These are phyloP conservation scores for Halcyon smyrnensis DNA, from an alignment of 2,797 vertebrate genomes.

Conservation along the genomic window DNA sequence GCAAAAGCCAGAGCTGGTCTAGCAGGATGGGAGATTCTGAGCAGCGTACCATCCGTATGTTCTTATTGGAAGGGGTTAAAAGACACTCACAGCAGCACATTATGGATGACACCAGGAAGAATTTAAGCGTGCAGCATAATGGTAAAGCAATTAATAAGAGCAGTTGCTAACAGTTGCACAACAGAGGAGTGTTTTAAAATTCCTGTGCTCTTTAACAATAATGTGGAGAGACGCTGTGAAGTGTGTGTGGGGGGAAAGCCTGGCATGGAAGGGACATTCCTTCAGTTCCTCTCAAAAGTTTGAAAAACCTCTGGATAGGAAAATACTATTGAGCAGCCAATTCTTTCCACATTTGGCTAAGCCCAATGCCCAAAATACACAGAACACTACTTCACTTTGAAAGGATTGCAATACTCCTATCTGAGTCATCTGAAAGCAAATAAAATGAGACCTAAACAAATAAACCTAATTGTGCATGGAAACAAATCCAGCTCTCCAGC, in stretches of 20 bases:
- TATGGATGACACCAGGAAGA: neutral
- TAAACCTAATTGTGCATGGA: slow-evolving; percentile 80
- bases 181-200: slow-evolving; percentile 57
- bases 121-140: neutral
- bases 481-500: slow-evolving; percentile 76
- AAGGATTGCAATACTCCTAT: slow-evolving; percentile 80
- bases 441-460: slow-evolving; percentile 84
- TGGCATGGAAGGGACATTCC: slow-evolving; percentile 70
- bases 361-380: slow-evolving; percentile 76
- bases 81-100: neutral
- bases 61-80: slow-evolving; percentile 4
- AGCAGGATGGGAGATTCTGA: slow-evolving; percentile 28
- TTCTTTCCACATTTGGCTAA: slow-evolving; percentile 75
- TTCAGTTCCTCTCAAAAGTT: slow-evolving; percentile 79
- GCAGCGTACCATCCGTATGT: neutral
- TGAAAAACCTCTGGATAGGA: slow-evolving; percentile 78
- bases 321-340: slow-evolving; percentile 79
- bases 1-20: neutral
- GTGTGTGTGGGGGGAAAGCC: neutral
- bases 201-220: slow-evolving; percentile 49
- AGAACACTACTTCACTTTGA: slow-evolving; percentile 77
- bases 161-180: slow-evolving; percentile 37
- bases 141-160: slow-evolving; percentile 63
- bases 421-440: slow-evolving; percentile 84
- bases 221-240: slow-evolving; percentile 57